Conservation (phyloP, 2,113 vertebrate genomes). For the Nyctibius bracteatus region DNA sequence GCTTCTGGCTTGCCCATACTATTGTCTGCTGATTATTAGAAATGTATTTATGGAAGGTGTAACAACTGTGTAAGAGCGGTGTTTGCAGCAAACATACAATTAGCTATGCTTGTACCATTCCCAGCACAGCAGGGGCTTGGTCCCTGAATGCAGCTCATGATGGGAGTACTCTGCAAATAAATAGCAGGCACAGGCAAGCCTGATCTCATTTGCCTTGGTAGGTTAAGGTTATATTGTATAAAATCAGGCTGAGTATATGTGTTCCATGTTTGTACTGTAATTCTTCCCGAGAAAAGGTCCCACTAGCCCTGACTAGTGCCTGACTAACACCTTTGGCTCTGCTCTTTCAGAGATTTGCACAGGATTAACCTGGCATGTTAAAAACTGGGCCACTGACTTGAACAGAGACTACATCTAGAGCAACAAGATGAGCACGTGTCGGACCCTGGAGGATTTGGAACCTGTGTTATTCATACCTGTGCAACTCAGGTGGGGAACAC, state of each 20-base stretch:
- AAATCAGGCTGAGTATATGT: not conserved
- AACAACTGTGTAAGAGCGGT: constrained; percentile 26
- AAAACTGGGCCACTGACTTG: not conserved
- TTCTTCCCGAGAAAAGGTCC: not conserved
- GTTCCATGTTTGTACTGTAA: not conserved
- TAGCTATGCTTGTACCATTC: not conserved
- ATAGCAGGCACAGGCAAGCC: not conserved
- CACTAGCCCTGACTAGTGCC: not conserved
- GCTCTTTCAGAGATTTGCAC: not conserved
- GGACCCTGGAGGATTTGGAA: not conserved
- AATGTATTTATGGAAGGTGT: constrained; percentile 44
- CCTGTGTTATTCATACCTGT: not conserved
- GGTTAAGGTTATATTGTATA: not conserved
- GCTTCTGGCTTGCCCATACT: constrained; percentile 33
- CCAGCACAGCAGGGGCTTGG: constrained; percentile 39
- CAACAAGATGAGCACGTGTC: not conserved
- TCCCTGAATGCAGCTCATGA: not conserved
- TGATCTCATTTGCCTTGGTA: not conserved
- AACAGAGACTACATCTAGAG: not conserved
- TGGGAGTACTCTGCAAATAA: not conserved
- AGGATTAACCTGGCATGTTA: fast-evolving
- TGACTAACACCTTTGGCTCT: not conserved
- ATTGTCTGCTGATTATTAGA: constrained; percentile 51
- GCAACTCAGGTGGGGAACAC: not conserved
- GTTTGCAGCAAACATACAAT: constrained; percentile 37